Evolutionary conservation across 2,113 vertebrate species (phyloP).

Genomic region (Sceloporus undulatus): DNA sequence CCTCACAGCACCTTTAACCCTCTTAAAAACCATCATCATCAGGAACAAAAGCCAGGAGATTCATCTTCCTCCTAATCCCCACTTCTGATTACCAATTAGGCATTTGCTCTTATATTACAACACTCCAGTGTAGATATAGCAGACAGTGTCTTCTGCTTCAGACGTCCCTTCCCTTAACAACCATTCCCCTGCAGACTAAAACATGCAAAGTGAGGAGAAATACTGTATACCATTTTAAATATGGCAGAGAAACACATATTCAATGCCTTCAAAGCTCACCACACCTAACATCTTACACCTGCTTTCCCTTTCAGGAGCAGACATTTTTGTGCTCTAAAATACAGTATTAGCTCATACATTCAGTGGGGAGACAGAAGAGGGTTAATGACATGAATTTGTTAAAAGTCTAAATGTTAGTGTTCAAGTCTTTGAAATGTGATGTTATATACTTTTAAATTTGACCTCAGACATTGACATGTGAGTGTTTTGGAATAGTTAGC

Average conservation of each 20-base stretch:
- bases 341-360: background rate
- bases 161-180: background rate
- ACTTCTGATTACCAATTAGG: background rate
- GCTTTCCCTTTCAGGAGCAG: background rate
- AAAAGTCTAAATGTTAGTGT: background rate
- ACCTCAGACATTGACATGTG: background rate
- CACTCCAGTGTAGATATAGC: background rate
- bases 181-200: background rate
- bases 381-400: background rate
- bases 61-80: background rate
- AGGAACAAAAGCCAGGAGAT: background rate
- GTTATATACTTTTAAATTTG: background rate
- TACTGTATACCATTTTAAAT: background rate
- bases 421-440: background rate
- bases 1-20: background rate
- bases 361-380: background rate
- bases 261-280: background rate
- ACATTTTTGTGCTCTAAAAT: background rate
- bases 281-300: background rate
- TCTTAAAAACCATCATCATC: background rate
- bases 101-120: background rate
- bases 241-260: background rate
- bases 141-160: background rate
- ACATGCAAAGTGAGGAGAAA: background rate
- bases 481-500: background rate